These are phyloP conservation scores for Halyomorpha halys DNA, from an alignment of 1,140 invertebrate genomes.

Conservation along the genomic window DNA sequence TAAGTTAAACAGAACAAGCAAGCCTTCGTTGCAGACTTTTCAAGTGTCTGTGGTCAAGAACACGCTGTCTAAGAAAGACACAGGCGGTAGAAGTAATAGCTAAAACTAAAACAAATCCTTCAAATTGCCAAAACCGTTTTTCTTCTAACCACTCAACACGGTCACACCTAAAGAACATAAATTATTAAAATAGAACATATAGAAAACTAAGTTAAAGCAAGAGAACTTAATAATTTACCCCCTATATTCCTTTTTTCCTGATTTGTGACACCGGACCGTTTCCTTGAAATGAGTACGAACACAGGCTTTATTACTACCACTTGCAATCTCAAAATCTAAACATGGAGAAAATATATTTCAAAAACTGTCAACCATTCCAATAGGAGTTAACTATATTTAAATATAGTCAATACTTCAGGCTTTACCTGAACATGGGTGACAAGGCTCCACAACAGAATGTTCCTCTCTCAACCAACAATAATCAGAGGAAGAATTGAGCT, in stretches of 20 bases:
- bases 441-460: slow-evolving; percentile 57
- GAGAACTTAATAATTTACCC: slow-evolving; percentile 38
- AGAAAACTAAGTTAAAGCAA: slow-evolving; percentile 4
- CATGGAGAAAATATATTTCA: slow-evolving; percentile 21
- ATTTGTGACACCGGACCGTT: slow-evolving; percentile 42
- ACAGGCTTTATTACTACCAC: slow-evolving; percentile 57
- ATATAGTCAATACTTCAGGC: no score
- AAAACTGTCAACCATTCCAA: no score
- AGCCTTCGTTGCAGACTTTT: slow-evolving; percentile 49
- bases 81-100: slow-evolving; percentile 48
- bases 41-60: slow-evolving; percentile 46
- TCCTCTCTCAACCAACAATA: slow-evolving; percentile 55
- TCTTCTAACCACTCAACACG: slow-evolving; percentile 60
- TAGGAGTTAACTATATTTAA: no score
- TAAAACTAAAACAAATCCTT: slow-evolving; percentile 56
- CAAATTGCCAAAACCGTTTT: slow-evolving; percentile 72
- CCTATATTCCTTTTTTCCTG: slow-evolving; percentile 51
- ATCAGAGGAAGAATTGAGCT: slow-evolving; percentile 48
- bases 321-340: slow-evolving; percentile 57
- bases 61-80: slow-evolving; percentile 45
- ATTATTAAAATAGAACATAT: slow-evolving; percentile 26
- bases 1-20: slow-evolving; percentile 30
- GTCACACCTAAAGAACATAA: slow-evolving; percentile 45
- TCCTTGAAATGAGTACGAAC: slow-evolving; percentile 35
- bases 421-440: slow-evolving; percentile 63